Evolutionary conservation across 2,113 vertebrate genomes (phyloP).

Genomic region (Oncorhynchus kisutch): DNA sequence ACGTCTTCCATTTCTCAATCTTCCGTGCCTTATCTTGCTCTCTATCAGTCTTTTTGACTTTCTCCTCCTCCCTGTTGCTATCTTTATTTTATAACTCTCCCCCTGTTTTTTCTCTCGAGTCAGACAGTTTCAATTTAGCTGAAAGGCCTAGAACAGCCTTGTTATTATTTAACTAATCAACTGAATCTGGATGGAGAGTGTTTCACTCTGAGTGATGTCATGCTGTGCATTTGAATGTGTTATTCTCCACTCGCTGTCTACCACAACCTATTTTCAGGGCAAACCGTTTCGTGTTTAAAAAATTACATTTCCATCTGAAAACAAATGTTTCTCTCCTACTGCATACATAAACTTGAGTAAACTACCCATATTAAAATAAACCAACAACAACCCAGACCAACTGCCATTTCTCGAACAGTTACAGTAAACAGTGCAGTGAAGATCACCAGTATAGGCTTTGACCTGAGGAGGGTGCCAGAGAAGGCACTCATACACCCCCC

Average conservation of each 20-base stretch:
- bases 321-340: background rate
- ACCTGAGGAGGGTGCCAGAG: constrained; percentile 17
- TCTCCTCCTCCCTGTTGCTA: constrained; percentile 2
- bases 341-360: background rate
- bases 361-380: background rate
- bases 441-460: background rate
- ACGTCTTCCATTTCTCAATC: background rate
- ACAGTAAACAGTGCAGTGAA: background rate
- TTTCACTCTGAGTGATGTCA: constrained; percentile 53
- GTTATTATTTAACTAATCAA: constrained; percentile 45
- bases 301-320: constrained; percentile 15
- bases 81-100: background rate
- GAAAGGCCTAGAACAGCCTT: constrained; percentile 47
- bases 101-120: constrained; percentile 16
- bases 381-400: background rate
- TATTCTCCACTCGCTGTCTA: constrained; percentile 4
- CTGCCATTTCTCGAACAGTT: background rate
- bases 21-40: constrained; percentile 11
- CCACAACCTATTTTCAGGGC: constrained; percentile 35
- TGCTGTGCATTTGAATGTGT: constrained; percentile 54
- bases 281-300: constrained; percentile 47
- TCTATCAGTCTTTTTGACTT: constrained; percentile 15
- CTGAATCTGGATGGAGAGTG: constrained; percentile 49
- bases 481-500: background rate
- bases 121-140: constrained; percentile 58